phyloP scores from a whole-genome alignment of 2,797 vertebrate genomes.

The Coregonus sp. region DNA sequence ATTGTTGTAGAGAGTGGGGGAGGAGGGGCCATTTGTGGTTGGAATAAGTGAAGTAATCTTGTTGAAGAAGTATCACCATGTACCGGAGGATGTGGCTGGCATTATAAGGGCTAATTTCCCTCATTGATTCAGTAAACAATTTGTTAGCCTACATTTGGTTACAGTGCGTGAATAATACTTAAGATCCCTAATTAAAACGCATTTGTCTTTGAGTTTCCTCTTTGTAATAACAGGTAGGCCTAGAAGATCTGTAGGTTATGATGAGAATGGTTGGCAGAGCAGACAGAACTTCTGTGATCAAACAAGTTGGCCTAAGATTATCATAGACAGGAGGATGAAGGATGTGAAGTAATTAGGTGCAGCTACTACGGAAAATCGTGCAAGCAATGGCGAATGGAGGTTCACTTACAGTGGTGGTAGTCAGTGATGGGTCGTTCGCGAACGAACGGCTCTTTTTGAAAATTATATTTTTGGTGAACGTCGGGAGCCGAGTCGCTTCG shows the following conservation, averaged over 20 bases:
- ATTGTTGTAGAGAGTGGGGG: neutral
- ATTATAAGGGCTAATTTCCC: neutral
- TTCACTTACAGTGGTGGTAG: neutral
- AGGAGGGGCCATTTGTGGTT: neutral
- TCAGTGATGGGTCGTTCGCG: too few species aligned
- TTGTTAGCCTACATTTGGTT: neutral
- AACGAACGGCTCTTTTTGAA: too few species aligned
- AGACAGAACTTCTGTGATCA: neutral
- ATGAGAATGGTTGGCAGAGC: neutral
- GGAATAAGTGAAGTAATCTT: neutral
- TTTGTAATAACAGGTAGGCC: neutral
- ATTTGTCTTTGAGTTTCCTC: neutral
- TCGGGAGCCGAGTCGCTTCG: too few species aligned
- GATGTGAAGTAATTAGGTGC: neutral
- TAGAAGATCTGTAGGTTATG: neutral
- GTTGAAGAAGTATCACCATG: too few species aligned
- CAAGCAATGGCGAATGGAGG: neutral
- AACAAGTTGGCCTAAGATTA: neutral
- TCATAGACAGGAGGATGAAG: neutral
- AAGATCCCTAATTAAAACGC: neutral
- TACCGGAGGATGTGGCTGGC: slow-evolving; percentile 13
- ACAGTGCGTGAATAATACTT: too few species aligned
- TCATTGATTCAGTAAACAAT: neutral
- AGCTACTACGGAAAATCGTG: neutral
- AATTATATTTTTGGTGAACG: too few species aligned